phyloP scores from a whole-genome alignment of 2,888 invertebrate genomes.

The Sarcophaga caerulescens region DNA sequence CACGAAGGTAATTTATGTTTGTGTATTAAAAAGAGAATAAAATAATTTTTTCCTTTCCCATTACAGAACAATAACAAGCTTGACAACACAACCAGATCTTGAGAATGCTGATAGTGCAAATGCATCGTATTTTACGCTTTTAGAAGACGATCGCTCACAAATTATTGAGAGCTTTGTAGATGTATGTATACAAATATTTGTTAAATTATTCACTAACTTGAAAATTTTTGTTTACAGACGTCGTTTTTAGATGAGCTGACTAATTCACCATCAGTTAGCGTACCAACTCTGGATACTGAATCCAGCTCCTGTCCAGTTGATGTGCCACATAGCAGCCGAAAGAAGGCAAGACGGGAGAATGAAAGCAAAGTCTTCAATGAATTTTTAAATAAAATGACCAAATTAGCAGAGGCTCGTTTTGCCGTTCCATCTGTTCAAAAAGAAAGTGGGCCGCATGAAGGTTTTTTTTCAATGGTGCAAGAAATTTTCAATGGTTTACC shows the following conservation, averaged over 20 bases:
- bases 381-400: slow-evolving; percentile 6
- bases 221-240: slow-evolving; percentile 7
- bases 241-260: neutral
- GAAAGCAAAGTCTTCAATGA: neutral
- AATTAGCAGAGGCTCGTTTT: too few species aligned
- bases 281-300: too few species aligned
- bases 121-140: neutral
- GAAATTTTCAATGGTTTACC: neutral
- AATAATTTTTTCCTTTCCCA: neutral
- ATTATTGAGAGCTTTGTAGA: slow-evolving; percentile 4
- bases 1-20: slow-evolving; percentile 16
- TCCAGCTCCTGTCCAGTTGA: neutral
- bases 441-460: neutral
- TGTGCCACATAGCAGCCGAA: neutral
- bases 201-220: slow-evolving; percentile 4
- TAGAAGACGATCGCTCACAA: neutral
- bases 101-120: neutral
- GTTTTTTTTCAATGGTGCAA: neutral
- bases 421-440: neutral
- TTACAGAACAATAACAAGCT: neutral
- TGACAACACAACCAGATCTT: neutral
- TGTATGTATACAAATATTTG: neutral
- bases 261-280: too few species aligned
- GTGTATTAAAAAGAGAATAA: neutral
- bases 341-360: neutral